phyloP scores from a whole-genome alignment of 2,797 vertebrate species.

The Hylomyscus alleni region DNA sequence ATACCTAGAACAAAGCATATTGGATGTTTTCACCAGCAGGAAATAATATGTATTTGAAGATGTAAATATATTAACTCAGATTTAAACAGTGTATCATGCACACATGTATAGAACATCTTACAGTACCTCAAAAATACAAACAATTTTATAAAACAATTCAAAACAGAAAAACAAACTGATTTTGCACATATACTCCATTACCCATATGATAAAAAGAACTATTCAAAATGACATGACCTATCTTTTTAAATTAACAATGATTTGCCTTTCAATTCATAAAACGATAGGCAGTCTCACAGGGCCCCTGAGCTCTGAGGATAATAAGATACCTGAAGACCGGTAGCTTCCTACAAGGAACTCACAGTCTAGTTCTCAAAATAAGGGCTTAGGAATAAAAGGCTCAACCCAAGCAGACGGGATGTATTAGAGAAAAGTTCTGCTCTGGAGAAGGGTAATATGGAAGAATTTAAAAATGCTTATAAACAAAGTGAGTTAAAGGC shows the following conservation, averaged over 20 bases:
- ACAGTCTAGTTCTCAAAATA: background rate
- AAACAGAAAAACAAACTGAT: slow-evolving; percentile 5
- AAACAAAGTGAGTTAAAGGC: background rate
- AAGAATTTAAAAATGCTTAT: background rate
- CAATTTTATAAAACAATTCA: background rate
- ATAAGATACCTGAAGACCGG: background rate
- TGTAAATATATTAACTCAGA: background rate
- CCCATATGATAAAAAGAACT: background rate
- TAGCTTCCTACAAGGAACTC: background rate
- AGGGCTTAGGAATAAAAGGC: background rate
- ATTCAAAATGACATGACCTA: background rate
- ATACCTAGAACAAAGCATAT: background rate
- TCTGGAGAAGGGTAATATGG: background rate
- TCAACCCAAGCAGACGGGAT: background rate
- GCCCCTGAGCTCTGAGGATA: background rate
- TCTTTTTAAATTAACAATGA: background rate
- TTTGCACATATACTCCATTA: background rate
- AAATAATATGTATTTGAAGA: background rate
- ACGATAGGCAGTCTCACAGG: too few species aligned
- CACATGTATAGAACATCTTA: background rate
- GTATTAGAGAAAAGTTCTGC: background rate
- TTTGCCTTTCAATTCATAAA: background rate
- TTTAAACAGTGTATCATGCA: background rate
- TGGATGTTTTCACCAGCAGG: background rate
- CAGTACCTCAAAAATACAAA: background rate